Percentiles rank a stretch among this genome's conserved stretches.
Conservation (phyloP, 2,888 invertebrate species). For the Polydrusus cervinus region DNA sequence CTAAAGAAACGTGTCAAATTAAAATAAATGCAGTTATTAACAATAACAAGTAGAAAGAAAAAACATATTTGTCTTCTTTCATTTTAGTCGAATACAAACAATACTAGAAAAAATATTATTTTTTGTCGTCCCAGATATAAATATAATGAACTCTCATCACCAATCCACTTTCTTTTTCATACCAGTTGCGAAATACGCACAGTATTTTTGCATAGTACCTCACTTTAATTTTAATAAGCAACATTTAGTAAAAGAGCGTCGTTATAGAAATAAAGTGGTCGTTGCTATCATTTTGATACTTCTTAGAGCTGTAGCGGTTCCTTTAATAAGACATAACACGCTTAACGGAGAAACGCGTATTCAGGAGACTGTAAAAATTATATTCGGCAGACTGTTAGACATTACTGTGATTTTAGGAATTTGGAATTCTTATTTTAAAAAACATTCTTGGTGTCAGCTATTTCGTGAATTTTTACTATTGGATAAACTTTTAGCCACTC, state of each 20-base stretch:
- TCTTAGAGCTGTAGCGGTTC: background rate
- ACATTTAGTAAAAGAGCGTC: background rate
- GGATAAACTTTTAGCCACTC: background rate
- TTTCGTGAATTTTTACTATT: background rate
- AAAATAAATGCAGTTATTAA: no score
- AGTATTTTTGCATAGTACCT: slow-evolving; percentile 1
- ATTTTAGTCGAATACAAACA: no score
- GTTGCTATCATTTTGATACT: background rate
- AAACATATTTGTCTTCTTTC: no score
- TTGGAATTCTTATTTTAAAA: background rate
- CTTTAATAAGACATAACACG: background rate
- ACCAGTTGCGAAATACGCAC: background rate
- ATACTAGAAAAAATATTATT: no score
- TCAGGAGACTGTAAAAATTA: background rate
- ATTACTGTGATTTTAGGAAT: background rate
- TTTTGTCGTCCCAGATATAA: no score
- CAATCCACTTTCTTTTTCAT: no score
- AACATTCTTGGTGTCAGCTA: background rate
- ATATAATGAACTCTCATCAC: no score
- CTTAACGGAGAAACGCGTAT: background rate
- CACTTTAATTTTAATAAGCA: slow-evolving; percentile 10
- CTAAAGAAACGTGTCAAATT: no score
- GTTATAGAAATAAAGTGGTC: background rate
- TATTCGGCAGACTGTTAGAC: background rate
- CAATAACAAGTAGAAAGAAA: no score